Evolutionary conservation across 1,140 invertebrate species (phyloP).

Genomic region (Hyles vespertilio): DNA sequence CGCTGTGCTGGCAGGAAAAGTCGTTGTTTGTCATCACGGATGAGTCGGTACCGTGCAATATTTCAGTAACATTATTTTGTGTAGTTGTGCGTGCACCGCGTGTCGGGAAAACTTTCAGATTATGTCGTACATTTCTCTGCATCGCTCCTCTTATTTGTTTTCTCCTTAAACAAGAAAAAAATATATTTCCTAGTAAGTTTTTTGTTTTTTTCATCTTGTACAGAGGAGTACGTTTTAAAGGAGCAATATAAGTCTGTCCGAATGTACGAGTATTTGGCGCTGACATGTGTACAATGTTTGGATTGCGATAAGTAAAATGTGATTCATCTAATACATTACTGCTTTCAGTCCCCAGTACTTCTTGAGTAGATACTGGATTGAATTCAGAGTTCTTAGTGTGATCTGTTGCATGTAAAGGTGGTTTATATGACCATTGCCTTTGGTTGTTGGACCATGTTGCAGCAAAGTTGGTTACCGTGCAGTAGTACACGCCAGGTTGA

Average conservation of each 20-base stretch:
- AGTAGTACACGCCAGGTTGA: not conserved
- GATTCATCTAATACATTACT: too few species aligned
- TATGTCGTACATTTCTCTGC: not conserved
- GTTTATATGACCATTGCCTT: not conserved
- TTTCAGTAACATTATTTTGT: not conserved
- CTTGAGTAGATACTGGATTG: too few species aligned
- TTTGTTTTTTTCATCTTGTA: conserved; percentile 10
- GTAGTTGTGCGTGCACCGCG: too few species aligned
- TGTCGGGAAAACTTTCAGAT: too few species aligned
- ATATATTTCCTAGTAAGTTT: conserved; percentile 14
- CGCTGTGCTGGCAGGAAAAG: conserved; percentile 26
- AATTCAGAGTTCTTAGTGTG: too few species aligned
- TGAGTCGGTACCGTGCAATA: not conserved
- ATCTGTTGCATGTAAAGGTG: too few species aligned
- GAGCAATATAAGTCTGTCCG: conserved; percentile 8
- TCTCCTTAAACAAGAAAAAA: conserved; percentile 14
- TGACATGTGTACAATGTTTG: not conserved
- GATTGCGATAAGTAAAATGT: too few species aligned
- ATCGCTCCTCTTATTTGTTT: conserved; percentile 11
- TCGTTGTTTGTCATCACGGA: conserved; percentile 8
- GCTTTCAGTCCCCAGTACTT: too few species aligned
- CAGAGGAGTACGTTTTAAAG: conserved; percentile 8
- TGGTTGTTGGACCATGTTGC: not conserved
- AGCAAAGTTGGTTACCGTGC: not conserved
- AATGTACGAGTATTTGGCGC: conserved; percentile 7